Base-by-base conservation (phyloP, 2,888 invertebrate genomes). In the Dolomedes plantarius region DNA sequence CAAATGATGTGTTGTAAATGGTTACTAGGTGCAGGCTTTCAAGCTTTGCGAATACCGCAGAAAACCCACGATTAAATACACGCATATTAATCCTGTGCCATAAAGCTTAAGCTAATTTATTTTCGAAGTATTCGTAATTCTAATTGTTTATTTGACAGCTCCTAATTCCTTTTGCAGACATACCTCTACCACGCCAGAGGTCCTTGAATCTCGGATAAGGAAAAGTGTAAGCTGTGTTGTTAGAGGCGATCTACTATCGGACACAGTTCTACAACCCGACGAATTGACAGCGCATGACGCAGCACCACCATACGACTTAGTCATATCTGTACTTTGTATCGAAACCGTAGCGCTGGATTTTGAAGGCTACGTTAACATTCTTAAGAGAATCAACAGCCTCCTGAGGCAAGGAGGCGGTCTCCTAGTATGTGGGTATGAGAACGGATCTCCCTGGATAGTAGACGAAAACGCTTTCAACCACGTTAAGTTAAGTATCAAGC, bases 361-460 rank as follows among this genome's bases (percentile, higher is more conserved):
- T n/a, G 71, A 78, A 11, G 50, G 41, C 19, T 71, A 71, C 31
- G 31, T 62, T 1, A 32, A 16, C 13, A 64, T 71, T 23, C 19
- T 78, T 23, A 78, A 78, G 36, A 39, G 71, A 29, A 11, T 78
- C n/a, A 78, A 71, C 23, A 28, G 19, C 16, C 41, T 78, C 1
- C n/a, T 78, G 16, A 71, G 71, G 39, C 32, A 13, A 71, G 78
- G 71, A 2, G 78, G 78, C 0, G 78, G 78, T 3, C 62, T 78
- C 5, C 28, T 78, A 5, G 23, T 78, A 1, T 71, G 71, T 31
- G 78, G 64, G 3, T 78, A 41, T 28, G 71, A 62, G 32, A 71
- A 71, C 62, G 78, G 71, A 5, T 62, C 69, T 13, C 28, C 39
- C 13, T 78, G 78, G 78, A 62, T 28, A 23, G 29, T 64, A 7